These are phyloP conservation scores for Lethenteron camtschaticum DNA, from an alignment of 2,113 vertebrate species.

Conservation along the genomic window DNA sequence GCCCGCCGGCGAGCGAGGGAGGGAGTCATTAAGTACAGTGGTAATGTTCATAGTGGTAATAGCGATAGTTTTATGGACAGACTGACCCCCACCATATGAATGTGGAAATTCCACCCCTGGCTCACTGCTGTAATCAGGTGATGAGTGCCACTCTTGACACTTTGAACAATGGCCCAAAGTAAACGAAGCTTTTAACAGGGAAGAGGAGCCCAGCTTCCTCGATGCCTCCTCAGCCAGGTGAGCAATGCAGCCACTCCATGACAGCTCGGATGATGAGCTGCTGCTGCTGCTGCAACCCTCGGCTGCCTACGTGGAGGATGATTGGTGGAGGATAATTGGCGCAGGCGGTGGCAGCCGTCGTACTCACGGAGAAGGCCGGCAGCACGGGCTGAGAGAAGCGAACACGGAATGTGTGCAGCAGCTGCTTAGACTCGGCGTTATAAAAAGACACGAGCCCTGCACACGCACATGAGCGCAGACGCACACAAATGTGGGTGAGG, in stretches of 20 bases:
- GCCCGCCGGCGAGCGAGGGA: too few species aligned
- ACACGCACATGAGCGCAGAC: conserved; percentile 12
- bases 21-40: too few species aligned
- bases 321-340: background rate
- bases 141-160: too few species aligned
- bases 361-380: conserved; percentile 72
- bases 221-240: background rate
- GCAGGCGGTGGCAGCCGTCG: background rate
- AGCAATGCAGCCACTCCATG: background rate
- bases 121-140: too few species aligned
- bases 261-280: background rate
- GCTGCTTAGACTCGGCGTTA: conserved; percentile 44
- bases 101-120: too few species aligned
- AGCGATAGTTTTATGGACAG: too few species aligned
- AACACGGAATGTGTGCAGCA: conserved; percentile 57
- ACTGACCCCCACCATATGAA: too few species aligned
- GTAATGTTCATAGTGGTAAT: too few species aligned
- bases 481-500: conserved; percentile 1
- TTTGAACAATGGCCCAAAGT: too few species aligned
- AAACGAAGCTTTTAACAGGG: too few species aligned
- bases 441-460: conserved; percentile 62
- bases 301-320: background rate
- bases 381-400: conserved; percentile 63
- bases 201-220: too few species aligned
- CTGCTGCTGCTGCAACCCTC: background rate